These are phyloP conservation scores for Plestiodon gilberti DNA, from an alignment of 2,113 vertebrate species.

Conservation along the genomic window DNA sequence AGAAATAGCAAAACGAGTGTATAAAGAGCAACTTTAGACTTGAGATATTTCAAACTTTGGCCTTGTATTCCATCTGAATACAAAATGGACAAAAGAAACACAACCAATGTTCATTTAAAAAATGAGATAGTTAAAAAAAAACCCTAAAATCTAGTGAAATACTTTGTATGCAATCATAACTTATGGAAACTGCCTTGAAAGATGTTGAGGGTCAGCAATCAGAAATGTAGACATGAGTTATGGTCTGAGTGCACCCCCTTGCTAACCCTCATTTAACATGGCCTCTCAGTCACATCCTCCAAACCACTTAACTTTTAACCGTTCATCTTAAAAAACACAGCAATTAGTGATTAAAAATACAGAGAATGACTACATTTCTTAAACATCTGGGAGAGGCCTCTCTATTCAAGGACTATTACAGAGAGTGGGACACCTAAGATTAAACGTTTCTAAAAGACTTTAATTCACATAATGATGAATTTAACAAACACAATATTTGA, in stretches of 20 bases:
- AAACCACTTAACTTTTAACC: slow-evolving; percentile 62
- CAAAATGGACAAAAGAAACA: slow-evolving; percentile 20
- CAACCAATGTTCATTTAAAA: slow-evolving; percentile 7
- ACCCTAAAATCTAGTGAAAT: not conserved
- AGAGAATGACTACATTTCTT: slow-evolving; percentile 62
- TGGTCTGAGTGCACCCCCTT: slow-evolving; percentile 42
- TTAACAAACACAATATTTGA: not conserved
- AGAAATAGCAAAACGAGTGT: rapidly evolving
- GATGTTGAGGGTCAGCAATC: slow-evolving; percentile 71
- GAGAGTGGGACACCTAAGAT: slow-evolving; percentile 57
- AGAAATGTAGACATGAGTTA: slow-evolving; percentile 68
- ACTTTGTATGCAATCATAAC: slow-evolving; percentile 35
- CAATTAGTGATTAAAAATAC: slow-evolving; percentile 56
- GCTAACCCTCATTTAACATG: slow-evolving; percentile 66
- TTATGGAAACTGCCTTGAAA: slow-evolving; percentile 54
- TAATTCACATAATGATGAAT: not conserved
- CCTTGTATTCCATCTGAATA: not conserved
- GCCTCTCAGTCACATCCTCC: slow-evolving; percentile 57
- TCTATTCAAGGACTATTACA: slow-evolving; percentile 52
- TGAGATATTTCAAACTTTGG: not conserved
- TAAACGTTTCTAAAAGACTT: slow-evolving; percentile 11
- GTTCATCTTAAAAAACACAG: slow-evolving; percentile 57
- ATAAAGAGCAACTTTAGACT: not conserved
- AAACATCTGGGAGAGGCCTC: slow-evolving; percentile 71
- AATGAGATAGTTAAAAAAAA: not conserved